A percentile compares a stretch with the other conserved stretches of the same genome.
Evolutionary conservation across 2,113 vertebrate genomes (phyloP).

Genomic region (Albula goreensis): DNA sequence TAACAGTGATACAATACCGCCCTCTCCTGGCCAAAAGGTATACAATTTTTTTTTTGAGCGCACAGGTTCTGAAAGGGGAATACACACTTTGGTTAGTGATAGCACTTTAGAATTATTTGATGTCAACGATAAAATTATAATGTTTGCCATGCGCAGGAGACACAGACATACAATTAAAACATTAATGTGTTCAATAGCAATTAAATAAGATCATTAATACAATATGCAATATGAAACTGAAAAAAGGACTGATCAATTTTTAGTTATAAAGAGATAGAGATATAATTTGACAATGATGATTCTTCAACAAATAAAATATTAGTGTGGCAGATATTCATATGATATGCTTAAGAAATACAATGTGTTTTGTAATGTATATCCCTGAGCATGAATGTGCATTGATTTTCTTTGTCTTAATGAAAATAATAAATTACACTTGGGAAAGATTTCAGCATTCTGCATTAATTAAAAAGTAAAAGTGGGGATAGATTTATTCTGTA

Average conservation of each 20-base stretch:
- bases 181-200: not conserved
- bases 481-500: not conserved
- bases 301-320: not conserved
- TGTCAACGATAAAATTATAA: not conserved
- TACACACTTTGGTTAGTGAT: not conserved
- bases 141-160: not conserved
- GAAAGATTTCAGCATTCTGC: not conserved
- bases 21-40: constrained; percentile 50
- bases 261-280: not conserved
- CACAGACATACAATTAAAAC: not conserved
- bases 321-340: not conserved
- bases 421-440: not conserved
- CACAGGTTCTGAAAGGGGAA: not conserved
- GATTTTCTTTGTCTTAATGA: constrained; percentile 1
- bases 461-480: not conserved
- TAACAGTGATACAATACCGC: constrained; percentile 37
- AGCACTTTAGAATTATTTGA: not conserved
- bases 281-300: not conserved
- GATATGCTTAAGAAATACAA: not conserved
- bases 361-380: not conserved
- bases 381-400: not conserved
- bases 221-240: not conserved
- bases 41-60: constrained; percentile 35
- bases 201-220: not conserved
- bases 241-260: not conserved